phyloP scores from a whole-genome alignment of 92 coral and sea anemone species.

The Chrysogorgia sp. region DNA sequence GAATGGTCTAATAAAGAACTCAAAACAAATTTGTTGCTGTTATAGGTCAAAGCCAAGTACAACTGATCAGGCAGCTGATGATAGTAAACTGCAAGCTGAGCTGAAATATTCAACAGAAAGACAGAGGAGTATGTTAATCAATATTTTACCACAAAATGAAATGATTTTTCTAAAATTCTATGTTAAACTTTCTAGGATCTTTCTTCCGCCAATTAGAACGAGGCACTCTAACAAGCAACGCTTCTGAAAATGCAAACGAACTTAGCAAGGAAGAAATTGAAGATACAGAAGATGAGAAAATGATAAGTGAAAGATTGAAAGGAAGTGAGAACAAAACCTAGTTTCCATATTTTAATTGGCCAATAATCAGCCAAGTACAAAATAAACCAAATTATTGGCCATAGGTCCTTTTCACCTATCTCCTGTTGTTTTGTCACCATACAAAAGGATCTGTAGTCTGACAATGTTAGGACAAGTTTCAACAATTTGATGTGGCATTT shows the following conservation, averaged over 20 bases:
- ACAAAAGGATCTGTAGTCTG: no score
- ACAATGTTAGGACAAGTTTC: no score
- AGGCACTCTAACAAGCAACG: slow-evolving; percentile 45
- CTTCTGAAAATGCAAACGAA: background rate
- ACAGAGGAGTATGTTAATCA: slow-evolving; percentile 70
- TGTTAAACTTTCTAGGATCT: slow-evolving; percentile 60
- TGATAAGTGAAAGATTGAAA: background rate
- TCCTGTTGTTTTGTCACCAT: no score
- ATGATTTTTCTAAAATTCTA: background rate
- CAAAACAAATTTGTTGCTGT: no score
- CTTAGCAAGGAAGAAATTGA: slow-evolving; percentile 31
- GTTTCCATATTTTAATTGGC: no score
- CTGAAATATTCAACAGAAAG: slow-evolving; percentile 76
- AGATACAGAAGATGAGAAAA: slow-evolving; percentile 31
- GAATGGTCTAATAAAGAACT: background rate
- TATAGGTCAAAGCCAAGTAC: slow-evolving; percentile 68
- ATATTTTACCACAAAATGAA: background rate
- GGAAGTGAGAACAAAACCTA: background rate
- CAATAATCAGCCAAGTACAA: no score
- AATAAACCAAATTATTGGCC: no score
- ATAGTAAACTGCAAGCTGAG: slow-evolving; percentile 78
- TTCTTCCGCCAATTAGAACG: slow-evolving; percentile 70
- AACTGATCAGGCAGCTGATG: slow-evolving; percentile 73
- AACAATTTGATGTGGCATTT: no score
- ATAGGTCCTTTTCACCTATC: no score